phyloP scores from a whole-genome alignment of 1,140 invertebrate species.

The Cotesia glomerata region DNA sequence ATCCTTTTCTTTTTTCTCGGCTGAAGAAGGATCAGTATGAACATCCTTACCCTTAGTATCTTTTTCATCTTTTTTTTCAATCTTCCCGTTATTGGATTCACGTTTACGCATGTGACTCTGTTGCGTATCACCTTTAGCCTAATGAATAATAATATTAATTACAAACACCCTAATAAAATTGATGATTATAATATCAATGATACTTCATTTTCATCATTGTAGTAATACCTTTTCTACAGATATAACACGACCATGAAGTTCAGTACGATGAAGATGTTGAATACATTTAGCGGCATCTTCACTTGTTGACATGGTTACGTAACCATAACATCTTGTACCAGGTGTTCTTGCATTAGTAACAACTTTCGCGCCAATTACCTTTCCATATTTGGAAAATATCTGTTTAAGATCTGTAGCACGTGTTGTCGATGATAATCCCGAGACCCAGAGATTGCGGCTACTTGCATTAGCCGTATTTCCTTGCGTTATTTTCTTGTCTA shows the following conservation, averaged over 20 bases:
- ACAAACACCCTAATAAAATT: slow-evolving; percentile 17
- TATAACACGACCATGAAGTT: slow-evolving; percentile 91
- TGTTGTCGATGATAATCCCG: slow-evolving; percentile 86
- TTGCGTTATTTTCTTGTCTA: slow-evolving; percentile 55
- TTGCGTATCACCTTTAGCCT: slow-evolving; percentile 59
- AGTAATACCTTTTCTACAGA: slow-evolving; percentile 82
- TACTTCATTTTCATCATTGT: too few relatives aligned
- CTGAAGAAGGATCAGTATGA: slow-evolving; percentile 40
- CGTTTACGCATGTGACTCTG: slow-evolving; percentile 58
- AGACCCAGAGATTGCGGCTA: slow-evolving; percentile 88
- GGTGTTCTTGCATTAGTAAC: slow-evolving; percentile 92
- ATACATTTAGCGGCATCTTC: slow-evolving; percentile 91
- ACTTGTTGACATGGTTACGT: slow-evolving; percentile 89
- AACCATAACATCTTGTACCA: slow-evolving; percentile 91
- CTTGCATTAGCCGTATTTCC: slow-evolving; percentile 55
- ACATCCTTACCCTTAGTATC: slow-evolving; percentile 53
- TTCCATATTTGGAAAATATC: slow-evolving; percentile 90
- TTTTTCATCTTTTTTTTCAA: slow-evolving; percentile 60
- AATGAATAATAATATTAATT: slow-evolving; percentile 14
- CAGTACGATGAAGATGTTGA: slow-evolving; percentile 85
- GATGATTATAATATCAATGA: not conserved
- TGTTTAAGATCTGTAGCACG: slow-evolving; percentile 91
- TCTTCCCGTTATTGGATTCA: slow-evolving; percentile 52
- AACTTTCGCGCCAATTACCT: slow-evolving; percentile 95
- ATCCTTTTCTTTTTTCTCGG: slow-evolving; percentile 57